Base-by-base conservation (phyloP, 2,888 invertebrate species). In the Dicyrtomina minuta region DNA sequence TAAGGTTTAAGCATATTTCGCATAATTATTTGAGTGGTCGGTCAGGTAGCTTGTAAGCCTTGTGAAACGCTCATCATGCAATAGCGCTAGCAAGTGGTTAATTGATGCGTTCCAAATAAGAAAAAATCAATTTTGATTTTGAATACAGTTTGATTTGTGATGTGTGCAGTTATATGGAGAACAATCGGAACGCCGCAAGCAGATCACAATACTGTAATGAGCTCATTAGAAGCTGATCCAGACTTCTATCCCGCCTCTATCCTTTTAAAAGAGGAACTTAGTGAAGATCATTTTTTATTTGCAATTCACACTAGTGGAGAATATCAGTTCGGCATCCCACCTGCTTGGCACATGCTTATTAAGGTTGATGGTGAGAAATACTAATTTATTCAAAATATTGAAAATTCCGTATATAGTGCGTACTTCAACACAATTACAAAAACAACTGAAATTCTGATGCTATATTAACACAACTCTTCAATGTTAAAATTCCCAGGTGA, bases 261-360 rank as follows among this genome's bases (percentile, higher is more conserved):
- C 1, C 22, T 61, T 3, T 10, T 46, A 1, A 46, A 17, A 44
- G 61, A 61, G n/a, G 33, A 46, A 24, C 1, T 46, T 15, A 10
- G 5, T n/a, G 15, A 17, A 1, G 27, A 22, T 17, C 22, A 12
- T 6, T n/a, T 39, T 24, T 22, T 60, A 13, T 6, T 60, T 22
- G 60, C 22, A 1, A 17, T 61, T 41, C 24, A 44, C n/a, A 20
- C 26, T 24, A 49, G 61, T 1, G 8, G 43, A 15, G 43, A 61
- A 17, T 41, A 43, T 49, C 61, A 61, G 41, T 61, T 27, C n/a
- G 46, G 61, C 1, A 15, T 24, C 2, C 61, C 61, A 3, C 46
- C 49, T 3, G 61, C 46, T 20, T 61, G 61, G 61, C 46, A 61
- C n/a, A 46, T 61, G 27, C 46, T 27, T 26, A 5, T 61, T 2